phyloP scores from a whole-genome alignment of 2,113 vertebrate genomes.

The Microcebus tavaratra region DNA sequence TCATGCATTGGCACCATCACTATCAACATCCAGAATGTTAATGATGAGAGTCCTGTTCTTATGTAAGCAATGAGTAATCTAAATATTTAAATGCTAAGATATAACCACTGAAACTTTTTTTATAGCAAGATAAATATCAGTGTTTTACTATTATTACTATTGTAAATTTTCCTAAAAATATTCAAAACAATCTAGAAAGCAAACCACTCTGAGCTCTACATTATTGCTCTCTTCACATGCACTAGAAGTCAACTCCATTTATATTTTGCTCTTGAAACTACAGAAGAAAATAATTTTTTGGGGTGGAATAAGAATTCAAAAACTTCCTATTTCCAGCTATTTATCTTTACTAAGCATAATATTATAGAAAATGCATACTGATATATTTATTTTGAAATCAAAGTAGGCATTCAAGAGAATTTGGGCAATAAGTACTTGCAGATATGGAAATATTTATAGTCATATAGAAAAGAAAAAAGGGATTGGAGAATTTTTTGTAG shows the following conservation, averaged over 20 bases:
- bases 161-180: background rate
- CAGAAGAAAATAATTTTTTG: background rate
- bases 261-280: background rate
- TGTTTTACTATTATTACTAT: background rate
- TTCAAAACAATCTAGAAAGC: background rate
- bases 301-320: background rate
- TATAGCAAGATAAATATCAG: background rate
- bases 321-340: background rate
- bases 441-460: background rate
- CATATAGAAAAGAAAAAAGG: background rate
- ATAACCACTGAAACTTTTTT: background rate
- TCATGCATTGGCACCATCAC: conserved; percentile 57
- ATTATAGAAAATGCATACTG: background rate
- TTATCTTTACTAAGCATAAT: background rate
- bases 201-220: background rate
- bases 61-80: conserved; percentile 30
- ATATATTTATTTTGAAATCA: background rate
- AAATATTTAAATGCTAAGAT: conserved; percentile 49
- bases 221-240: background rate
- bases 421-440: background rate
- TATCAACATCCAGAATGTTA: conserved; percentile 71
- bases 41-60: conserved; percentile 62
- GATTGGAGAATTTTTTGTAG: background rate
- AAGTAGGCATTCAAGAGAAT: background rate
- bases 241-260: background rate